Conservation (phyloP, 2,113 vertebrate species). For the Mormyrus lacerda region DNA sequence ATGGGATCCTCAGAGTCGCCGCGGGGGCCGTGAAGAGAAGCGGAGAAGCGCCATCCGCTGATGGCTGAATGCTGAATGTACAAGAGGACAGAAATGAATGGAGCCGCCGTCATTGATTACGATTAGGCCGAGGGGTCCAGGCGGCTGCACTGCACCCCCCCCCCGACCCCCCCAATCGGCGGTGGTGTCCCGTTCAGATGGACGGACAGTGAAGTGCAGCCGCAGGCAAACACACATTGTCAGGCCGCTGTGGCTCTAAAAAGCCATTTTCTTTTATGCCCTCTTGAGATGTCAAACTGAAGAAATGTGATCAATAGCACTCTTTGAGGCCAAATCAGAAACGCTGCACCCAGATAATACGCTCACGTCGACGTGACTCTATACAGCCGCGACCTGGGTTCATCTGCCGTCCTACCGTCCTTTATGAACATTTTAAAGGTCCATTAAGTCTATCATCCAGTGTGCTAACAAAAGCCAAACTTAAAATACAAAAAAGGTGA, state of each 20-base stretch:
- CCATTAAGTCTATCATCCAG: not conserved
- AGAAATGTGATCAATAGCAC: not conserved
- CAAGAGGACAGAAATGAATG: not conserved
- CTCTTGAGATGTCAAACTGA: conserved; percentile 2
- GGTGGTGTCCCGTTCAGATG: not conserved
- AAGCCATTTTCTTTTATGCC: conserved; percentile 6
- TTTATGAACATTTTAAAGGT: conserved; percentile 3
- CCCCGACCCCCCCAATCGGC: not conserved
- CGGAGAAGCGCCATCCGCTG: not conserved
- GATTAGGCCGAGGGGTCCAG: not conserved
- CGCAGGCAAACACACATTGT: not conserved
- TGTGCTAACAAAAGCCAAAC: not conserved
- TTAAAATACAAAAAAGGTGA: not conserved
- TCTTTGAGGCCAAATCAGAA: not conserved
- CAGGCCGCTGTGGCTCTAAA: not conserved
- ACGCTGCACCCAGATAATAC: not conserved
- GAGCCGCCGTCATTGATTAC: conserved; percentile 7
- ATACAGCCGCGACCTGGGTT: not conserved
- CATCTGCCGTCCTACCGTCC: not conserved
- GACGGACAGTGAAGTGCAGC: not conserved
- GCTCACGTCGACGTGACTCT: not conserved
- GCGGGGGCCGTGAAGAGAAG: not conserved
- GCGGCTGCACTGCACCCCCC: not conserved
- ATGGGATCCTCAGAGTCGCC: not conserved
- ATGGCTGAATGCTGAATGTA: not conserved